These are phyloP conservation scores for Euzophera pinguis DNA, from an alignment of 2,888 invertebrate species.

Conservation along the genomic window DNA sequence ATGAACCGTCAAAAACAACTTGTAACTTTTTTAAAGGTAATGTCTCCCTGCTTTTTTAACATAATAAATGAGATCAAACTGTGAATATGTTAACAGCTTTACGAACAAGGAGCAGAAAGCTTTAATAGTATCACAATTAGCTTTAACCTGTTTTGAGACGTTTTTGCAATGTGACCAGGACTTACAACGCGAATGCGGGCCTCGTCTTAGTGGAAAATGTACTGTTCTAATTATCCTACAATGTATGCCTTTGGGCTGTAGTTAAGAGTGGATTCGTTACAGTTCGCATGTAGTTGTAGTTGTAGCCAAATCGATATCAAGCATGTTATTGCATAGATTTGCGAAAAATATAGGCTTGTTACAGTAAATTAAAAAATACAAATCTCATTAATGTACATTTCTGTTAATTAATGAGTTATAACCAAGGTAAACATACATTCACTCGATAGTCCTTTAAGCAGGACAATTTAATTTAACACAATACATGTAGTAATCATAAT, in stretches of 20 bases:
- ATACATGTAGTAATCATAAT: too few species aligned
- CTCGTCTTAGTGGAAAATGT: constrained; percentile 64
- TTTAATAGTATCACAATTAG: constrained; percentile 51
- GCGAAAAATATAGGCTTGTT: background rate
- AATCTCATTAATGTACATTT: too few species aligned
- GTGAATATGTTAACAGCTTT: constrained; percentile 14
- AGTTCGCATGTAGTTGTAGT: constrained; percentile 68
- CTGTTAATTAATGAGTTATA: too few species aligned
- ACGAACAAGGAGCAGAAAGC: constrained; percentile 46
- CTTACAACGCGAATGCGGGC: constrained; percentile 38
- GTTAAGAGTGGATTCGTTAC: constrained; percentile 65
- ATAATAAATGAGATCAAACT: background rate
- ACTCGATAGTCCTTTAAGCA: too few species aligned
- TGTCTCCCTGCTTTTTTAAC: too few species aligned
- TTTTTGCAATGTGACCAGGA: constrained; percentile 36
- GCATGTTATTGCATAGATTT: constrained; percentile 47
- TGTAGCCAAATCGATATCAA: constrained; percentile 62
- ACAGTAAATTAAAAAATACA: background rate
- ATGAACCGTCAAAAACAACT: too few species aligned
- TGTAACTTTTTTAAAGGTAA: too few species aligned
- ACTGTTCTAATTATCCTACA: constrained; percentile 47
- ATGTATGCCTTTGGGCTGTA: constrained; percentile 63
- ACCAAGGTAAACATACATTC: too few species aligned
- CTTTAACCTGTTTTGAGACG: constrained; percentile 51
- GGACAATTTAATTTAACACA: too few species aligned